phyloP scores from a whole-genome alignment of 2,888 invertebrate genomes.

The Phengaris arion region DNA sequence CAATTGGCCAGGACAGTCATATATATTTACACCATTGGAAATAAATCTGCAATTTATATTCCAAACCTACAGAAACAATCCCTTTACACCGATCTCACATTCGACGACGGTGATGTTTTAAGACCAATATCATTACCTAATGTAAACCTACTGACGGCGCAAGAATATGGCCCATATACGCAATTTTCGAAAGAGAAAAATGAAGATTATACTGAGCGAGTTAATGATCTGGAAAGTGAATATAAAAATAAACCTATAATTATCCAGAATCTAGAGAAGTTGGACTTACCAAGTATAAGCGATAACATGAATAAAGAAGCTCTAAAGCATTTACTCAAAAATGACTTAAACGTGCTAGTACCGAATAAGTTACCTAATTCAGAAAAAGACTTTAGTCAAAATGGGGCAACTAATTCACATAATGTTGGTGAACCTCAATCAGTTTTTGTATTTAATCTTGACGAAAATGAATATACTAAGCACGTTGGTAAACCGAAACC shows the following conservation, averaged over 20 bases:
- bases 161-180: neutral
- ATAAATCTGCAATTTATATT: constrained; percentile 47
- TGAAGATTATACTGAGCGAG: neutral
- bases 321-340: neutral
- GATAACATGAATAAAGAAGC: neutral
- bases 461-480: neutral
- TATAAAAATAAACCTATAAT: neutral
- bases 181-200: neutral
- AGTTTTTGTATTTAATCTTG: neutral
- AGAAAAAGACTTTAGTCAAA: neutral
- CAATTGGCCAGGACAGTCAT: constrained; percentile 52
- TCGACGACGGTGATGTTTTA: constrained; percentile 47
- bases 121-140: neutral
- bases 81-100: constrained; percentile 52
- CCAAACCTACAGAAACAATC: constrained; percentile 53
- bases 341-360: neutral
- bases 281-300: neutral
- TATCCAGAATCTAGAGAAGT: neutral
- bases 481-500: neutral
- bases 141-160: neutral
- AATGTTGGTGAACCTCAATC: neutral
- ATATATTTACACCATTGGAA: constrained; percentile 50
- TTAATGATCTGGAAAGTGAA: neutral
- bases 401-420: neutral
- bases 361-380: neutral